Percentiles rank a stretch among this genome's conserved stretches.
These are phyloP conservation scores for Metaphire vulgaris DNA, from an alignment of 1,140 invertebrate species.

Conservation along the genomic window DNA sequence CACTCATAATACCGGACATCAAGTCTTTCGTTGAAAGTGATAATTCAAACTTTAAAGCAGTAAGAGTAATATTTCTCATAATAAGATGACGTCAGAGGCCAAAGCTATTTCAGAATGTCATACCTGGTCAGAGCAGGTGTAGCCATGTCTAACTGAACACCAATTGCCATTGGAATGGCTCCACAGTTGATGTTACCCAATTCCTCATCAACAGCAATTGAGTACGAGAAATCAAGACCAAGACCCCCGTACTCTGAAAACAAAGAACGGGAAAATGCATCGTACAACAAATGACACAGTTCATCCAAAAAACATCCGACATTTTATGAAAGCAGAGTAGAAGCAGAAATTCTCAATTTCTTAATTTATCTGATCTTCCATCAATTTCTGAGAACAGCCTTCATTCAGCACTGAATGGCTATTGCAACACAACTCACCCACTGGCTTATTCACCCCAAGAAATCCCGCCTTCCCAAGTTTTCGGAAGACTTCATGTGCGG, in stretches of 20 bases:
- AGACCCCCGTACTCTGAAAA: slow-evolving; percentile 59
- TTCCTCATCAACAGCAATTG: slow-evolving; percentile 57
- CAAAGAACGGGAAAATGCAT: slow-evolving; percentile 16
- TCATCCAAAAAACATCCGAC: not conserved
- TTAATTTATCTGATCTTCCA: no score
- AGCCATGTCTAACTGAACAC: slow-evolving; percentile 59
- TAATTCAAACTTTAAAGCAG: no score
- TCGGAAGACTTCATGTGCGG: slow-evolving; percentile 58
- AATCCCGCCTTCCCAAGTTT: slow-evolving; percentile 57
- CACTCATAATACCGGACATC: not conserved
- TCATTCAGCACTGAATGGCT: no score
- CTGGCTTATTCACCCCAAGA: slow-evolving; percentile 56
- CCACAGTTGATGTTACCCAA: slow-evolving; percentile 57
- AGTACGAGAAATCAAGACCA: slow-evolving; percentile 59
- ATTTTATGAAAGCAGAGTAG: no score
- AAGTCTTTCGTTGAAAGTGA: no score
- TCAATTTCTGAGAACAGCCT: no score
- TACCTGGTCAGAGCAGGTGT: slow-evolving; percentile 56
- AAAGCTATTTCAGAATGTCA: no score
- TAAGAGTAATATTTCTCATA: no score
- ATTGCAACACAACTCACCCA: no score
- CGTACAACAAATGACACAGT: not conserved
- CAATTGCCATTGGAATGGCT: slow-evolving; percentile 57
- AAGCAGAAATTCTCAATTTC: no score
- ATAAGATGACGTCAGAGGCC: no score